Evolutionary conservation across 2,113 vertebrate genomes (phyloP).

Genomic region (Tretioscincus oriximinensis): DNA sequence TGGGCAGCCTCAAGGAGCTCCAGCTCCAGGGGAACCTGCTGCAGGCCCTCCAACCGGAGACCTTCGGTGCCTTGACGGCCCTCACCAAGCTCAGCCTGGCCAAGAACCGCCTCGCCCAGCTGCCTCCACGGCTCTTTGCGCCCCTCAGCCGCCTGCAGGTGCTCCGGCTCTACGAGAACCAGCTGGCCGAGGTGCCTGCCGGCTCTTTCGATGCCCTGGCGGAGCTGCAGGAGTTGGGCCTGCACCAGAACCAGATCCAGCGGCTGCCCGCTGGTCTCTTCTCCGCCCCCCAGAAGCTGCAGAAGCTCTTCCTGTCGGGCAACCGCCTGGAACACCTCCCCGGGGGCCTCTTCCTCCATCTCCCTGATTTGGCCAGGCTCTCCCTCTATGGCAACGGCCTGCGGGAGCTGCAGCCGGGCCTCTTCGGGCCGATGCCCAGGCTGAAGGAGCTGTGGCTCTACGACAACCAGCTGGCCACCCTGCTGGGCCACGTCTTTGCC

Average conservation of each 20-base stretch:
- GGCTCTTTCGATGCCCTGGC: slow-evolving; percentile 73
- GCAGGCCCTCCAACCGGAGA: slow-evolving; percentile 67
- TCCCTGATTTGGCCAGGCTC: slow-evolving; percentile 78
- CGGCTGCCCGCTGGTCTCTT: slow-evolving; percentile 78
- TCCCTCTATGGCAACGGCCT: slow-evolving; percentile 85
- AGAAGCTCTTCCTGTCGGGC: slow-evolving; percentile 86
- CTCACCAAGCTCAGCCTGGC: slow-evolving; percentile 81
- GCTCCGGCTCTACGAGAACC: slow-evolving; percentile 84
- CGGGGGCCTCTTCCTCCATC: slow-evolving; percentile 77
- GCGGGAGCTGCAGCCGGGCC: slow-evolving; percentile 68
- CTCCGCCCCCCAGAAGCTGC: slow-evolving; percentile 75
- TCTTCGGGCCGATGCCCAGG: slow-evolving; percentile 82
- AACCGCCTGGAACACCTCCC: slow-evolving; percentile 82
- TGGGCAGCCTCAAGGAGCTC: slow-evolving; percentile 75
- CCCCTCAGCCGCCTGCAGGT: slow-evolving; percentile 75
- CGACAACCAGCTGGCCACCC: slow-evolving; percentile 79
- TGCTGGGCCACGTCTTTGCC: slow-evolving; percentile 78
- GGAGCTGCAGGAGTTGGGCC: slow-evolving; percentile 79
- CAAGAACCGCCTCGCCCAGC: slow-evolving; percentile 76
- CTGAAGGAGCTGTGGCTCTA: slow-evolving; percentile 88
- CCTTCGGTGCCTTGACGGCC: slow-evolving; percentile 77
- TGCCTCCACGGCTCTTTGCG: slow-evolving; percentile 74
- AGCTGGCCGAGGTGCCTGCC: slow-evolving; percentile 73
- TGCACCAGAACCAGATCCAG: slow-evolving; percentile 85
- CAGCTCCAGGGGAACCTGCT: slow-evolving; percentile 74